Evolutionary conservation across 2,113 vertebrate genomes (phyloP), one percentile per base, ranked within the genome.

Genomic region (Myrmophylax atrothorax): DNA sequence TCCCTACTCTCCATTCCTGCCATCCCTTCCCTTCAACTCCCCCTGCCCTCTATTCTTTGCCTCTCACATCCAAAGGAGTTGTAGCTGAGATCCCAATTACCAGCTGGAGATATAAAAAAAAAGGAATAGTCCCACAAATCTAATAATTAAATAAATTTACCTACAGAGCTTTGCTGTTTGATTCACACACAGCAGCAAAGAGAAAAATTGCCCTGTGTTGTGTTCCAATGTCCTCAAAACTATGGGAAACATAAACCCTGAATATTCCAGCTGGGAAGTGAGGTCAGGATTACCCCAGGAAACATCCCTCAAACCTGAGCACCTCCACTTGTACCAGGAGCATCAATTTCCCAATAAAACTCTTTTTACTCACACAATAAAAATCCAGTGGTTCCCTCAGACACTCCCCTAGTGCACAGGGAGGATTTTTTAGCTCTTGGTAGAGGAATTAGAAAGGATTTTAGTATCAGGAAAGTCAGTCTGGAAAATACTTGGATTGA

Each of bases 1-100:
- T 50, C 40, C 40, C 10, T 40, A n/a, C 55, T 35, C 58, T 80
- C 24, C 7, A 23, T 88, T 95, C 88, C 86, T 67, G 91, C 37
- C 84, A 50, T 7, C 6, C 38, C 73, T 73, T 64, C 62, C 44
- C 59, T 84, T 1, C 87, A 95, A 92, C 91, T 91, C 96, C 95
- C 64, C 85, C 93, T 19, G 50, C 46, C 89, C 95, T 82, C 77
- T 94, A 90, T 92, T 42, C 68, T 82, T 52, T 94, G 91, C 90
- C 91, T 84, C 93, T 87, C 68, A 80, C 79, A 86, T 62, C 66
- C 0, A 69, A 95, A 67, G 95, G 81, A 87, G 84, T 17, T 84
- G 56, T 64, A 84, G 73, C 87, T 81, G 74, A 95, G 74, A 89
- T 93, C 56, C 80, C 93, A 93, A 90, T 40, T 93, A 82, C 90